These are phyloP conservation scores for Monochamus alternatus DNA, from an alignment of 2,888 invertebrate genomes.

Conservation along the genomic window DNA sequence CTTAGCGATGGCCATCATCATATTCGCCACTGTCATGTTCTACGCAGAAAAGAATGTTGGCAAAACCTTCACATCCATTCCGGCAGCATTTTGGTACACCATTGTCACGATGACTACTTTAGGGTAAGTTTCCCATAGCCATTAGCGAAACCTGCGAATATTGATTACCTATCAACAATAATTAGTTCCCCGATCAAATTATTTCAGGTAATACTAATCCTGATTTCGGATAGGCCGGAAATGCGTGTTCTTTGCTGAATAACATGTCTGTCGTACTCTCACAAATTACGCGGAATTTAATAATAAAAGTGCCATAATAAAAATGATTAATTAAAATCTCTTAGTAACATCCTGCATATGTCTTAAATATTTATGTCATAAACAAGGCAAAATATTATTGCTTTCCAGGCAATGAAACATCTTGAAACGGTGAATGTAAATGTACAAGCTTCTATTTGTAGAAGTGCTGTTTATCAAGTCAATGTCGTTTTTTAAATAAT, in stretches of 20 bases:
- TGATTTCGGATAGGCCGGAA: too few relatives aligned
- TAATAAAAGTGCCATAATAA: conserved; percentile 21
- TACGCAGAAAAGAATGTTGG: conserved; percentile 99
- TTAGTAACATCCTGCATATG: conserved; percentile 24
- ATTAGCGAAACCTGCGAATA: not conserved
- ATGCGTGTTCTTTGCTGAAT: not conserved
- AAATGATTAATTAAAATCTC: conserved; percentile 26
- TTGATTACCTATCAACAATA: too few relatives aligned
- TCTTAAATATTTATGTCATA: conserved; percentile 37
- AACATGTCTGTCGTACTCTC: not conserved
- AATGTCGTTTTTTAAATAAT: conserved; percentile 10
- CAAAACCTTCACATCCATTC: conserved; percentile 99
- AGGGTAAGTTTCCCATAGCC: conserved; percentile 82
- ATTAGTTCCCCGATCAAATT: too few relatives aligned
- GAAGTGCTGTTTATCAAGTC: not conserved
- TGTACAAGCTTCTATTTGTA: conserved; percentile 10
- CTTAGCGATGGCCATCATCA: conserved; percentile 99
- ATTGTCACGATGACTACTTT: conserved; percentile 99
- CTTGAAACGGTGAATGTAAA: conserved; percentile 14
- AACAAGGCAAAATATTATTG: conserved; percentile 26
- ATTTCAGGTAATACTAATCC: too few relatives aligned
- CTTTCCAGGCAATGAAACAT: conserved; percentile 19
- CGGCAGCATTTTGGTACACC: conserved; percentile 99
- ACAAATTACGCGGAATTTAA: conserved; percentile 3
- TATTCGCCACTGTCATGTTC: conserved; percentile 99